Base-by-base conservation (phyloP, 2,888 invertebrate genomes). In the Griposia aprilina region DNA sequence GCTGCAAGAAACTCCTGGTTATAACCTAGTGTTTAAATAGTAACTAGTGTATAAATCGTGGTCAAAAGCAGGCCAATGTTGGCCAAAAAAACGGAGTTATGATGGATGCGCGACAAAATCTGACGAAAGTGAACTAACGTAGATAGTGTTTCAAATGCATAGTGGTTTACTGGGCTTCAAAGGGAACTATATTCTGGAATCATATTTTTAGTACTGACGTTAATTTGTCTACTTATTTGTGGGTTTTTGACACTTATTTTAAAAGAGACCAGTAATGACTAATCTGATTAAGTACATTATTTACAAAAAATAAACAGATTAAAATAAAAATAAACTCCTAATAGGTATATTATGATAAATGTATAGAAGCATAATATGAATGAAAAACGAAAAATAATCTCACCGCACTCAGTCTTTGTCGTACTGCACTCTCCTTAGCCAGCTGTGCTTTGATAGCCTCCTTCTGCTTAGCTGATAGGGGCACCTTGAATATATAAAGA, bases 401-500 rank as follows among this genome's bases (percentile, higher is more conserved):
- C 89, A 98, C 97, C 91, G 95, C 96, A 11, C 97, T 97, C 52
- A 99, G 94, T 86, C 97, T 97, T 63, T 97, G 97, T 85, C 99
- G 97, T 80, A 99, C 98, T 0, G 97, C 97, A 83, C 97, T 97
- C 93, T 99, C 99, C 90, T 99, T 99, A 48, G 98, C 98, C 36
- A 98, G 97, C 94, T 99, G 99, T 59, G 98, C 97, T 92, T 98
- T 98, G 72, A 99, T 97, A 0, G 98, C 98, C 94, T 99, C 99
- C 92, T 99, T 98, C 93, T 99, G 99, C 93, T 99, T 99, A 23
- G 98, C 98, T 0, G 98, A 89, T 20, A 96, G 80, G 15, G 94
- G 94, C n/a, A 93, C 93, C 96, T 96, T 84, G 2, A 67, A 80
- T 7, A 41, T 41, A 41, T 20, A 59, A 67, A 70, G 15, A 73